Conservation (phyloP, 2,888 invertebrate genomes). For the Mythimna impura region DNA sequence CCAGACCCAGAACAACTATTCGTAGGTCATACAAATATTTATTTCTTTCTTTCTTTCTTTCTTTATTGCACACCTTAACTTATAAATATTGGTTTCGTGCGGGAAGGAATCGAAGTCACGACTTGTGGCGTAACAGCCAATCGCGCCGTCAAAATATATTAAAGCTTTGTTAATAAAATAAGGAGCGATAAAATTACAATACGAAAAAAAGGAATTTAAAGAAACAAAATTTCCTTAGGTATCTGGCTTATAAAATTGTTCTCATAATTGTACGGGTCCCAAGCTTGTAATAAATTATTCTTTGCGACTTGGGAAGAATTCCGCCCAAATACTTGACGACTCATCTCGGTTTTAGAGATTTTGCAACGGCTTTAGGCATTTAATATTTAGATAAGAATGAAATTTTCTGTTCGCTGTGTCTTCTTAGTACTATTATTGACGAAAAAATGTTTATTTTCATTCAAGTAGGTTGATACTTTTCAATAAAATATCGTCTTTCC, state of each 20-base stretch:
- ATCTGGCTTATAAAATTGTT: slow-evolving; percentile 41
- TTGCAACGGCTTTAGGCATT: slow-evolving; percentile 14
- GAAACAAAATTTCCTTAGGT: slow-evolving; percentile 25
- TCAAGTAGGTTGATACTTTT: too few relatives aligned
- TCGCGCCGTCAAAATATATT: not conserved
- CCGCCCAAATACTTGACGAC: slow-evolving; percentile 38
- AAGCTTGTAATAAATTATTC: slow-evolving; percentile 35
- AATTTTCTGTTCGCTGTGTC: slow-evolving; percentile 6
- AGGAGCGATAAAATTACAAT: slow-evolving; percentile 19
- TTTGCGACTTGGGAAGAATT: slow-evolving; percentile 35
- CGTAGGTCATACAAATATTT: too few relatives aligned
- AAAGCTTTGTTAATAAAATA: slow-evolving; percentile 3
- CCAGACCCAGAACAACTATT: too few relatives aligned
- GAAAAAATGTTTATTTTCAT: too few relatives aligned
- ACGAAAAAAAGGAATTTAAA: slow-evolving; percentile 36
- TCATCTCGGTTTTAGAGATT: slow-evolving; percentile 33
- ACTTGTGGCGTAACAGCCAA: not conserved
- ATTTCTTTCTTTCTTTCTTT: too few relatives aligned
- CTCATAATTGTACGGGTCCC: slow-evolving; percentile 26
- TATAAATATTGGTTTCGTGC: too few relatives aligned
- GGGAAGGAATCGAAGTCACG: too few relatives aligned
- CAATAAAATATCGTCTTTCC: too few relatives aligned
- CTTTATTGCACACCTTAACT: too few relatives aligned
- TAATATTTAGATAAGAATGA: slow-evolving; percentile 6
- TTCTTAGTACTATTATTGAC: too few relatives aligned